Evolutionary conservation across 2,888 invertebrate genomes (phyloP), one percentile per base, ranked within the genome.

Genomic region (Drosophila eohydei): DNA sequence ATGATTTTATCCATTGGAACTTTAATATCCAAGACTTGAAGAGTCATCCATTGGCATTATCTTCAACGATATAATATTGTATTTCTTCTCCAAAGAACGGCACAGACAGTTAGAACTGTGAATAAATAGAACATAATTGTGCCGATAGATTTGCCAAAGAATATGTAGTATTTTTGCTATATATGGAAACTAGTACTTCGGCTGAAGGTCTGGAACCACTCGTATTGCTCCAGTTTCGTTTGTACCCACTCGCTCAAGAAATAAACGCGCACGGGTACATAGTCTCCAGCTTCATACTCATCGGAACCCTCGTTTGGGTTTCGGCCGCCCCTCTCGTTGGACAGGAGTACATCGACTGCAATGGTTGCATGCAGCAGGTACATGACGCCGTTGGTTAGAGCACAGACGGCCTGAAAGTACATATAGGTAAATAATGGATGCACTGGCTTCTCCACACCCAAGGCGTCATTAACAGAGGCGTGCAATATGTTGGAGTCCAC

Each of bases 361-460:
- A 83, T 71, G 26, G 79, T 59, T 14, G 38, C 38, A 16, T 86
- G 87, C 54, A 86, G 62, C 44, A 81, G 26, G 26, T 71, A 81
- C 14, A 63, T 4, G 2, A 79, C 62, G 0, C 72, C 70, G 14
- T 44, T 46, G 28, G 44, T 14, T 4, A 83, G 56, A 0, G 72
- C 28, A 11, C 55, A 46, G 0, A 46, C 21, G 0, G 87, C 86
- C 16, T 81, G 77, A 3, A 14, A 0, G 1, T 74, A 71, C 34
- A 79, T n/a, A 5, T 66, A 70, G 0, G 12, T 7, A 6, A 81
- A 58, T 40, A 77, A 79, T 1, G 83, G 79, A 69, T 83, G 76
- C 21, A 83, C 1, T 2, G 71, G 48, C 16, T 46, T 34, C n/a
- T 77, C 71, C 4, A 71, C 66, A 0, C 46, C 70, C 2, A 48